Conservation (phyloP, 2,113 vertebrate species). For the Jacana jacana region DNA sequence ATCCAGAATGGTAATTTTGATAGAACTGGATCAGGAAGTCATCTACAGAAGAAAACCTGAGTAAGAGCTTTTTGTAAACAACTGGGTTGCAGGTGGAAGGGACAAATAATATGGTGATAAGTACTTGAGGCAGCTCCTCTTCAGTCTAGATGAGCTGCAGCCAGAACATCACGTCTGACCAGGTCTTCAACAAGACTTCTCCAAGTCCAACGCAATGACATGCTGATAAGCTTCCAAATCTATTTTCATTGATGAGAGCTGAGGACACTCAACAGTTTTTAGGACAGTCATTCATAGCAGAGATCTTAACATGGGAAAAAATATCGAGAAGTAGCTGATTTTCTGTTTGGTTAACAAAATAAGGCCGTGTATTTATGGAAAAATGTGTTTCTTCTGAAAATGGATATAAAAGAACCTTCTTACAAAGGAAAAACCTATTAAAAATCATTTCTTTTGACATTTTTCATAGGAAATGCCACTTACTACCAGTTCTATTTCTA, state of each 20-base stretch:
- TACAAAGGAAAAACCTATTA: not conserved
- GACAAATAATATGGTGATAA: not conserved
- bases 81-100: not conserved
- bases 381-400: not conserved
- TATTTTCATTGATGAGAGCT: not conserved
- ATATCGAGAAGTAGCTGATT: not conserved
- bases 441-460: not conserved
- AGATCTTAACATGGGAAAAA: not conserved
- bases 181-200: not conserved
- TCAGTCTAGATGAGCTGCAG: not conserved
- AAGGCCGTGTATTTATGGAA: not conserved
- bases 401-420: not conserved
- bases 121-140: not conserved
- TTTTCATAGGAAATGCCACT: not conserved
- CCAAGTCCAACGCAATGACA: not conserved
- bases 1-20: not conserved
- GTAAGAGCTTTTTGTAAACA: not conserved
- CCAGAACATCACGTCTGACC: not conserved
- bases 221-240: not conserved
- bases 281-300: not conserved
- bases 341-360: not conserved
- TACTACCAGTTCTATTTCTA: not conserved
- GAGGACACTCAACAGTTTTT: not conserved
- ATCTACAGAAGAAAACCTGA: not conserved
- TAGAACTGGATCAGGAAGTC: not conserved